Base-by-base conservation (phyloP, 2,113 vertebrate species). In the Onychorhynchus coronatus region DNA sequence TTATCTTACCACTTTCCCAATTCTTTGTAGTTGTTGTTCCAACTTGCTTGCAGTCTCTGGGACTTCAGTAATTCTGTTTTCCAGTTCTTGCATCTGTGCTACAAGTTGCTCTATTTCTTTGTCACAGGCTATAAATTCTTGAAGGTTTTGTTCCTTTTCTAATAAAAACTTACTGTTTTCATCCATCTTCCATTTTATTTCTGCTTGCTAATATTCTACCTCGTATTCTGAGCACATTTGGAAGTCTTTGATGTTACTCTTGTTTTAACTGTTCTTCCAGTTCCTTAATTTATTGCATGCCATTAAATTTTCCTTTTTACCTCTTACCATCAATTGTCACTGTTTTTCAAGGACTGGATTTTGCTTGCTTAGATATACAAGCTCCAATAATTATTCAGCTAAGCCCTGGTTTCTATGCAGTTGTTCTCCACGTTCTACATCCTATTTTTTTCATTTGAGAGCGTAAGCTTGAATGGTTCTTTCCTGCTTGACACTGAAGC, bases 301-400 rank as follows among this genome's bases (percentile, higher is more conserved):
- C 98, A 96, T 79, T 99, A 98, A 4, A 99, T 98, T 95, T 99
- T 99, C 9, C 97, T 95, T 96, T 99, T 98, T 9, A 97, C 95
- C 4, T 98, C 96, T 96, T 99, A 98, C 72, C 80, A 99, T 99
- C 81, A 99, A 98, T 84, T 99, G 97, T 6, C 98, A 97, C 80
- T 99, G 92, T 14, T 98, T 98, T 97, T 99, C 98, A 41, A 99
- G 98, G 25, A 98, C 96, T 44, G 94, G 94, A 85, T 98, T 98
- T 41, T 96, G 97, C 86, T 99, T 98, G 88, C 93, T 96, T 78
- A 99, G 97, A 80, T 98, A 98, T 8, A 95, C 49, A 2, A 96
- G 94, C 62, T 98, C 97, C 49, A 96, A 91, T 4, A 98, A 98
- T 92, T 98, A 95, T 44, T 95, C 94, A 88, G 89, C 85, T 1